phyloP scores from a whole-genome alignment of 2,113 vertebrate species.

The Patagioenas fasciata region DNA sequence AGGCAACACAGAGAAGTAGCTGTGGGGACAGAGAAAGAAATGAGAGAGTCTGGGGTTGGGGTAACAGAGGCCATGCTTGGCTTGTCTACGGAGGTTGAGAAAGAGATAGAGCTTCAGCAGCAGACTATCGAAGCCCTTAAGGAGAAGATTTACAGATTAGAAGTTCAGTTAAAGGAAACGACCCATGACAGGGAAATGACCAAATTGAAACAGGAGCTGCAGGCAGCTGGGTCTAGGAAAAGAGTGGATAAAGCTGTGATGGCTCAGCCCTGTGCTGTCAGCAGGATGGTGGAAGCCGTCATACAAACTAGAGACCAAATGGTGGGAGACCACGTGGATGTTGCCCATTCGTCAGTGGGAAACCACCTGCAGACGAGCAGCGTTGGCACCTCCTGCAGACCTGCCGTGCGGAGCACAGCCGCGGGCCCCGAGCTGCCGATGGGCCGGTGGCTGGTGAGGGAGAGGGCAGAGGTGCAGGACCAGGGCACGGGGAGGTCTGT shows the following conservation, averaged over 20 bases:
- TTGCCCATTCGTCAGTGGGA: constrained; percentile 70
- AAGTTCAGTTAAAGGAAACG: constrained; percentile 91
- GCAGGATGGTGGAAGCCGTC: constrained; percentile 80
- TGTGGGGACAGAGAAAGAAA: constrained; percentile 77
- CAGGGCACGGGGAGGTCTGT: constrained; percentile 65
- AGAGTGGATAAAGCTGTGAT: constrained; percentile 84
- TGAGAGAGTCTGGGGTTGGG: constrained; percentile 72
- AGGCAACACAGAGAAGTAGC: constrained; percentile 75
- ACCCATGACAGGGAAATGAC: constrained; percentile 94
- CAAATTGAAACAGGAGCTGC: constrained; percentile 92
- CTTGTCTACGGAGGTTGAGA: constrained; percentile 85
- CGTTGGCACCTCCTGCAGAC: constrained; percentile 78
- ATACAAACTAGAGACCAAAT: constrained; percentile 81
- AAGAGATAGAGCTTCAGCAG: constrained; percentile 92
- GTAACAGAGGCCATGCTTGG: constrained; percentile 93
- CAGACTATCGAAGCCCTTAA: constrained; percentile 92
- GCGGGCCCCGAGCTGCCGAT: constrained; percentile 84
- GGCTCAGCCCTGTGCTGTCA: constrained; percentile 81
- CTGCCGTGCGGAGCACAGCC: constrained; percentile 19
- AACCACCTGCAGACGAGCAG: constrained; percentile 65
- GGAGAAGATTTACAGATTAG: constrained; percentile 92
- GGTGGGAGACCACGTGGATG: constrained; percentile 78
- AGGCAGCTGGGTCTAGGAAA: constrained; percentile 88
- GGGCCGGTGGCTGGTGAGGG: constrained; percentile 83
- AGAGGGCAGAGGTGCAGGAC: constrained; percentile 77